A percentile compares a stretch with the other conserved stretches of the same genome.
These are phyloP conservation scores for Larimichthys polyactis DNA, from an alignment of 2,113 vertebrate genomes.

Conservation along the genomic window DNA sequence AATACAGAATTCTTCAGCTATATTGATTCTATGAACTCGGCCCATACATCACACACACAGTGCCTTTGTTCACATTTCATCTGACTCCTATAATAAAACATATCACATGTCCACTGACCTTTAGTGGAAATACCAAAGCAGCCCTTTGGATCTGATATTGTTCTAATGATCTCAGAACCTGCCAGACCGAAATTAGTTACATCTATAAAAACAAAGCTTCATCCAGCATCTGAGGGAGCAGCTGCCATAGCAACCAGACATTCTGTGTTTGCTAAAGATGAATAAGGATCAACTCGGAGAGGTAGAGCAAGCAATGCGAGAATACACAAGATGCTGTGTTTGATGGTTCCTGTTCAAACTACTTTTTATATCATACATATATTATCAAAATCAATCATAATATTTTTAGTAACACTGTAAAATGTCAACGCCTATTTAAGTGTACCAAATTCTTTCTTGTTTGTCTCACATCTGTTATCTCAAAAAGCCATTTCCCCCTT, in stretches of 20 bases:
- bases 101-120: conserved; percentile 62
- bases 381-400: no score
- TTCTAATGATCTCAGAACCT: conserved; percentile 65
- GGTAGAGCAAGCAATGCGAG: conserved; percentile 22
- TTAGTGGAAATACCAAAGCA: conserved; percentile 72
- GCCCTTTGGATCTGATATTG: conserved; percentile 43
- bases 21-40: conserved; percentile 43
- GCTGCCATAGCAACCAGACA: conserved; percentile 72
- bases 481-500: no score
- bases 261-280: conserved; percentile 40
- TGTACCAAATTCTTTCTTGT: neutral
- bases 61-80: conserved; percentile 55
- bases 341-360: neutral
- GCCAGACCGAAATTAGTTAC: conserved; percentile 55
- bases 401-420: neutral
- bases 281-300: conserved; percentile 33
- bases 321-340: conserved; percentile 6
- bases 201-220: conserved; percentile 50
- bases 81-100: conserved; percentile 66
- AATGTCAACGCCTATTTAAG: neutral
- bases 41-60: conserved; percentile 51
- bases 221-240: conserved; percentile 43
- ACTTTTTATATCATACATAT: neutral
- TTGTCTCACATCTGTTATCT: neutral
- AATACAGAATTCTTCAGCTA: conserved; percentile 34